Base-by-base conservation (phyloP, 2,888 invertebrate genomes). In the Tiphia femorata region DNA sequence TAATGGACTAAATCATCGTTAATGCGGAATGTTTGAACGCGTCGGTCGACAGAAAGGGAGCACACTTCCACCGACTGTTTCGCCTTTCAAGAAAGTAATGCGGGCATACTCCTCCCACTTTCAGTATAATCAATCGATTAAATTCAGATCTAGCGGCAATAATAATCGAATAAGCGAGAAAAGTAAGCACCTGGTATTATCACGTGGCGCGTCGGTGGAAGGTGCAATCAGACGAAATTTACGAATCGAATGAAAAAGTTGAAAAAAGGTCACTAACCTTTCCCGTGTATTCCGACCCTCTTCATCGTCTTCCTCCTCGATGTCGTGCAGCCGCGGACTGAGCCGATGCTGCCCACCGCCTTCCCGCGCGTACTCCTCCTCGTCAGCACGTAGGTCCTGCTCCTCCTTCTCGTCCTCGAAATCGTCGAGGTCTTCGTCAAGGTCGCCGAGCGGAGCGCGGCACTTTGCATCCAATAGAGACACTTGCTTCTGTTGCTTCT, bases 301-400 rank as follows among this genome's bases (percentile, higher is more conserved):
- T 54, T 89, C 88, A 80, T 91, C 91, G 84, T 93, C 93, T 83
- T 93, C 93, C 81, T 93, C 93, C 80, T 92, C 91, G 67, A 93
- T 93, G 75, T 93, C 93, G 71, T 93, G 93, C 66, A 93, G 86
- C 57, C 92, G 90, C 47, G 92, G 91, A 89, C 85, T 91, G 88
- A 79, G 89, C 85, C 82, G 86, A 82, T 75, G 88, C 86, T 79
- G 89, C 84, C 76, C 88, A 85, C 71, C 87, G 85, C 83, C 83
- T 30, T 79, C 78, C 20, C 60, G 56, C 3, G 65, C 51, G 37
- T 37, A 66, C n/a, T 78, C 75, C 44, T 76, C 78, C 41, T 73
- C 75, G 33, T 70, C 76, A 14, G 48, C 30, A 30, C 58, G 64
- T 8, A 47, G 58, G 41, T 70, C 73, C 41, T 29, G 38, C 20